Conservation (phyloP, 1,140 invertebrate genomes). For the Himalopsyche phryganea region DNA sequence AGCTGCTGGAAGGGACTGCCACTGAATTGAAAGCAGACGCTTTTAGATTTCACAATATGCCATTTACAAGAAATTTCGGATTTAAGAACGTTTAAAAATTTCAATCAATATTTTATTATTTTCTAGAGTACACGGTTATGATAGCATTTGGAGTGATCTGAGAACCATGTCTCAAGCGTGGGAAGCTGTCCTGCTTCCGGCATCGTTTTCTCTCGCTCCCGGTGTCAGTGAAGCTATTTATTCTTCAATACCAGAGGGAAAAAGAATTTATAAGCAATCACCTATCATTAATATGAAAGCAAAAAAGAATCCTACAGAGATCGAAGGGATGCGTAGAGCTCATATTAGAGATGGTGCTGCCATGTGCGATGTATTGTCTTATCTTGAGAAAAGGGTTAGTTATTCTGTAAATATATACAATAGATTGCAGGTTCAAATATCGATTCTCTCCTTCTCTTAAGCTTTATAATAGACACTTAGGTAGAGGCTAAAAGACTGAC, state of each 20-base stretch:
- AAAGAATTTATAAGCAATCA: constrained; percentile 59
- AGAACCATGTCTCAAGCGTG: constrained; percentile 63
- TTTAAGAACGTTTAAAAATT: too few species aligned
- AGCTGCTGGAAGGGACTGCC: too few species aligned
- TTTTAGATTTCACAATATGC: too few species aligned
- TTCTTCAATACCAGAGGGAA: constrained; percentile 58
- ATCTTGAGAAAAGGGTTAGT: constrained; percentile 70
- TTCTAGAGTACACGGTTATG: constrained; percentile 65
- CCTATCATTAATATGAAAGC: constrained; percentile 80
- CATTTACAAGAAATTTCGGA: too few species aligned
- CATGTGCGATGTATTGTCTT: constrained; percentile 85
- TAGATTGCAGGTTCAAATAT: too few species aligned
- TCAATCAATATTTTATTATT: too few species aligned
- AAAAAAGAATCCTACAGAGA: constrained; percentile 81
- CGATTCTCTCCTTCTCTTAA: too few species aligned
- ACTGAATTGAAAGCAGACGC: too few species aligned
- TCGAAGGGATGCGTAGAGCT: constrained; percentile 81
- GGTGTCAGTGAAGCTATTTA: constrained; percentile 77
- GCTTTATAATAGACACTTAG: too few species aligned
- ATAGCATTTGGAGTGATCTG: constrained; percentile 66
- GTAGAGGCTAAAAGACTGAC: too few species aligned
- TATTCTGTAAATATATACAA: too few species aligned
- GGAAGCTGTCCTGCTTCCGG: constrained; percentile 67
- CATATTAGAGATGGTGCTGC: constrained; percentile 85
- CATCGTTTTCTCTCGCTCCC: constrained; percentile 64